These are phyloP conservation scores for Ostrea denselamellosa DNA, from an alignment of 1,140 invertebrate genomes.

Conservation along the genomic window DNA sequence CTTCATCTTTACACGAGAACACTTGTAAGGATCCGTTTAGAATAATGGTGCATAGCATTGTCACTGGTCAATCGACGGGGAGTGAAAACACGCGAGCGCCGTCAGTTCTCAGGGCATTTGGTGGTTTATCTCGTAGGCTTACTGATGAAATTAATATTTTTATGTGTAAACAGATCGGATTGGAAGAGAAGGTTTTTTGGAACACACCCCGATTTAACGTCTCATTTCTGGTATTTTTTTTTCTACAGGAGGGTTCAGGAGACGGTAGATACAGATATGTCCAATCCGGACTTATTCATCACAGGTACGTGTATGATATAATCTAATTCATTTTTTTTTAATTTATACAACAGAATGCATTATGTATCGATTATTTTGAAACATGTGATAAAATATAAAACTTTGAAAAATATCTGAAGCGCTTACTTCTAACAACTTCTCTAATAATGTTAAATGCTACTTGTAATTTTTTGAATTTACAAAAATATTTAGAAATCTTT, in stretches of 20 bases:
- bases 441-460: no score
- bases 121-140: not conserved
- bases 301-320: not conserved
- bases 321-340: not conserved
- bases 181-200: not conserved
- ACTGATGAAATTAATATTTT: conserved; percentile 35
- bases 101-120: not conserved
- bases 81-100: not conserved
- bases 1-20: not conserved
- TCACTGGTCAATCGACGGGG: not conserved
- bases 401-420: no score
- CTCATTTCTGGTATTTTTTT: not conserved
- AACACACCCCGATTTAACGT: not conserved
- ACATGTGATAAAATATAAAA: no score
- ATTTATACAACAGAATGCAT: not conserved
- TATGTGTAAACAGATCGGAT: conserved; percentile 4
- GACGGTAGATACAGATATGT: not conserved
- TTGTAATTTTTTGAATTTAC: no score
- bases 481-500: no score
- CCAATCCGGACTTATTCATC: conserved; percentile 1
- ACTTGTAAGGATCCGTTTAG: not conserved
- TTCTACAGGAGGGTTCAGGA: not conserved
- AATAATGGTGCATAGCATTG: conserved; percentile 12
- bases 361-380: no score
- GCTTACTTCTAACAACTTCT: no score